Conservation (phyloP, 2,113 vertebrate genomes). For the Corythoichthys haematopterus region DNA sequence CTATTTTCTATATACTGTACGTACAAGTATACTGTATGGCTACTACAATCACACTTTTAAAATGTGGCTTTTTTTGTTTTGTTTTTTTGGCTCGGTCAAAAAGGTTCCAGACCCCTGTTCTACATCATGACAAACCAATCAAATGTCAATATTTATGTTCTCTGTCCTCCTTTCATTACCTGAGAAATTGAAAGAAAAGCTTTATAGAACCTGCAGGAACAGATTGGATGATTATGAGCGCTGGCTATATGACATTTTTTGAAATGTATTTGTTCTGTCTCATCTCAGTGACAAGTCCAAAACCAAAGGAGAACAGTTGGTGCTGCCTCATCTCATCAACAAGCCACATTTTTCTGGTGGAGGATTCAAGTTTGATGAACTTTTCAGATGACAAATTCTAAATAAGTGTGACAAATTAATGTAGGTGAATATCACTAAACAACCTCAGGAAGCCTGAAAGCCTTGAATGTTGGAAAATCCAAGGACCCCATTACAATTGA, state of each 20-base stretch:
- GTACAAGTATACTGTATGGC: too few species aligned
- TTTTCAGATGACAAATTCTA: constrained; percentile 18
- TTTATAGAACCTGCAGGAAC: not conserved
- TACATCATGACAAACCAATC: not conserved
- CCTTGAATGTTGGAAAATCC: not conserved
- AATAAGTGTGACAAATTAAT: not conserved
- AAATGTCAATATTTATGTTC: not conserved
- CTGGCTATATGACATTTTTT: not conserved
- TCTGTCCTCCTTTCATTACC: not conserved
- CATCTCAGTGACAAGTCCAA: constrained; percentile 42
- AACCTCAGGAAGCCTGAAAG: not conserved
- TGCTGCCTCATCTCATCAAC: constrained; percentile 50
- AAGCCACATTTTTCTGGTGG: constrained; percentile 50
- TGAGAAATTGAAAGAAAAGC: not conserved
- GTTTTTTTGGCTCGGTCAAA: too few species aligned
- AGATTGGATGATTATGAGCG: not conserved
- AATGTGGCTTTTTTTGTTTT: too few species aligned
- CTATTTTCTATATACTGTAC: too few species aligned
- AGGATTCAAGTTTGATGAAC: constrained; percentile 50
- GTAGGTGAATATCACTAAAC: not conserved
- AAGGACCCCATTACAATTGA: not conserved
- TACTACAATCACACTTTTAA: too few species aligned
- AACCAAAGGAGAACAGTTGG: constrained; percentile 35
- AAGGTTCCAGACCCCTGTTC: not conserved
- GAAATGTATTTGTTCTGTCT: constrained; percentile 16